These are phyloP conservation scores for Acanthosepion esculentum DNA, from an alignment of 2,888 invertebrate species.

Conservation along the genomic window DNA sequence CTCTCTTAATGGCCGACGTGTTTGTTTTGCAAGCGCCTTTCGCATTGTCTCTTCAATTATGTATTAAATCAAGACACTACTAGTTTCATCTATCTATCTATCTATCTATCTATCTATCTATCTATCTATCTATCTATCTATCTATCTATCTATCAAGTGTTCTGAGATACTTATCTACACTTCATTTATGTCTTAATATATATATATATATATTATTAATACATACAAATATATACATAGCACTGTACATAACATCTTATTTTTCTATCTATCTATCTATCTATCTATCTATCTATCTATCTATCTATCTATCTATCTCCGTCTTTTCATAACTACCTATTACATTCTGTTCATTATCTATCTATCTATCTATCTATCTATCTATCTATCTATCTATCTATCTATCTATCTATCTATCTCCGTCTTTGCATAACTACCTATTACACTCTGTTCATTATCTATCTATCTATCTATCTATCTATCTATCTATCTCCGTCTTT, in stretches of 20 bases:
- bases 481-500: no score
- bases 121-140: neutral
- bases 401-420: no score
- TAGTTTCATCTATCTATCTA: neutral
- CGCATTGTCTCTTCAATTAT: constrained; percentile 33
- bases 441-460: no score
- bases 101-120: neutral
- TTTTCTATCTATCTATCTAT: neutral
- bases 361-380: no score
- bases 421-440: no score
- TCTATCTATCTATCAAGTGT: neutral
- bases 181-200: neutral
- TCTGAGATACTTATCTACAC: neutral
- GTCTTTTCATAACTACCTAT: no score
- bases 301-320: neutral
- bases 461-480: no score
- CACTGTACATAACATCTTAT: no score
- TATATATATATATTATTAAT: no score
- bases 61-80: neutral
- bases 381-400: no score
- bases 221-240: no score
- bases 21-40: constrained; percentile 21
- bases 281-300: neutral
- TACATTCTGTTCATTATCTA: no score
- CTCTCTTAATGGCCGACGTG: constrained; percentile 14